Evolutionary conservation across 2,888 invertebrate genomes (phyloP), one percentile per base, ranked within the genome.

Genomic region (Dichetophora obliterata): DNA sequence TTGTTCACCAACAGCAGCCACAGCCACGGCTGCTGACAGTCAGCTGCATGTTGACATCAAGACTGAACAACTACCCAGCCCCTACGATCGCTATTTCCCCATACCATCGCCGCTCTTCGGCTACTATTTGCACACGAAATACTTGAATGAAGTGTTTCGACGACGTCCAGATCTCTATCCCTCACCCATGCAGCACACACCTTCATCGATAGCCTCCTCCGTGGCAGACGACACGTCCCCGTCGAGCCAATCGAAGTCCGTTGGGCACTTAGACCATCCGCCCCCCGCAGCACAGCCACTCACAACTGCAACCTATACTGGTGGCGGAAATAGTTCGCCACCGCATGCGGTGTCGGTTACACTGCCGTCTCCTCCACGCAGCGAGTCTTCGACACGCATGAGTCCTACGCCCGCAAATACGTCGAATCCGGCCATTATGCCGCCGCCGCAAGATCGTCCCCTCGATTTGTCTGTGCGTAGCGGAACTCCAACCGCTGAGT

Each of bases 371-470:
- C 88, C 87, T 2, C 87, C 88, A 14, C 86, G 86, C 77, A 86
- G 87, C 69, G 86, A 85, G 8, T 86, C 86, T 3, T 87, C 88
- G 8, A 79, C 78, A 22, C 82, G 84, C 5, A 68, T 80, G 75
- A 85, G 83, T 61, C 82, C 84, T 37, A 82, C 84, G 52, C 88
- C 82, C n/a, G 77, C 78, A 73, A 77, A 81, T 80, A 80, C 78
- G 8, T 76, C 83, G 37, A 76, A 82, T 63, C 84, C 76, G 27
- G 84, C 85, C 77, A 83, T 85, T 9, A 87, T 90, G 78, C 88
- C 89, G 54, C 91, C 93, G 68, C 93, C 93, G 0, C 96, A 96
- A 86, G 96, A 96, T 80, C 94, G 93, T 3, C 97, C 97, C 0
- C 90, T 97, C 77, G 97, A 97, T 88, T 91, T 97, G 54, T 96